phyloP scores from a whole-genome alignment of 2,113 vertebrate species.

The Barbus barbus region DNA sequence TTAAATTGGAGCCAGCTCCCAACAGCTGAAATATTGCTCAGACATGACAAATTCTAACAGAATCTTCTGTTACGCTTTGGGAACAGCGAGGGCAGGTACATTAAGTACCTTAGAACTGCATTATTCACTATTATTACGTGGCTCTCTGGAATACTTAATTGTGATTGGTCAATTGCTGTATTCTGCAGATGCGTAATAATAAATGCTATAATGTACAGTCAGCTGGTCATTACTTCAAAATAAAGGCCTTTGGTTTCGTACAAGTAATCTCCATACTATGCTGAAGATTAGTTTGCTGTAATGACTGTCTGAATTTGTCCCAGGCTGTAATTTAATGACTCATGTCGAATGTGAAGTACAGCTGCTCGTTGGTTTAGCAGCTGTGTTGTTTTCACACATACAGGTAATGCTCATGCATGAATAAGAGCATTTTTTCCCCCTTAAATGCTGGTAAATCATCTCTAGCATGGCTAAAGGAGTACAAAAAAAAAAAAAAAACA shows the following conservation, averaged over 20 bases:
- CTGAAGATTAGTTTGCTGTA: background rate
- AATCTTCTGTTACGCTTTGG: too few relatives aligned
- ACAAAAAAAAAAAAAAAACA: too few relatives aligned
- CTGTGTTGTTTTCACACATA: too few relatives aligned
- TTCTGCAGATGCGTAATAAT: background rate
- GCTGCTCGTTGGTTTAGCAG: background rate
- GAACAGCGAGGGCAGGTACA: background rate
- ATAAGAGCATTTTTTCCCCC: too few relatives aligned
- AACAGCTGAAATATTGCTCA: background rate
- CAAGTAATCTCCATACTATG: background rate
- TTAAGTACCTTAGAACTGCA: background rate
- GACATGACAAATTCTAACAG: background rate
- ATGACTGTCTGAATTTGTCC: background rate
- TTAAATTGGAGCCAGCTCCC: background rate
- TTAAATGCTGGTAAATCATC: too few relatives aligned
- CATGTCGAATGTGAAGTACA: background rate
- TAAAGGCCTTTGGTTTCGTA: background rate
- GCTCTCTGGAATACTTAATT: background rate
- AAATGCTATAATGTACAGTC: background rate
- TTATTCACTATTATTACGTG: background rate
- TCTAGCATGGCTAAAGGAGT: too few relatives aligned
- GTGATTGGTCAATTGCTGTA: background rate
- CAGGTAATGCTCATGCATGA: too few relatives aligned
- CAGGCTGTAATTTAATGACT: background rate
- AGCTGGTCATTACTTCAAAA: background rate